Evolutionary conservation across 2,113 vertebrate species (phyloP), one percentile per base, ranked within the genome.

Genomic region (Phrynosoma platyrhinos): DNA sequence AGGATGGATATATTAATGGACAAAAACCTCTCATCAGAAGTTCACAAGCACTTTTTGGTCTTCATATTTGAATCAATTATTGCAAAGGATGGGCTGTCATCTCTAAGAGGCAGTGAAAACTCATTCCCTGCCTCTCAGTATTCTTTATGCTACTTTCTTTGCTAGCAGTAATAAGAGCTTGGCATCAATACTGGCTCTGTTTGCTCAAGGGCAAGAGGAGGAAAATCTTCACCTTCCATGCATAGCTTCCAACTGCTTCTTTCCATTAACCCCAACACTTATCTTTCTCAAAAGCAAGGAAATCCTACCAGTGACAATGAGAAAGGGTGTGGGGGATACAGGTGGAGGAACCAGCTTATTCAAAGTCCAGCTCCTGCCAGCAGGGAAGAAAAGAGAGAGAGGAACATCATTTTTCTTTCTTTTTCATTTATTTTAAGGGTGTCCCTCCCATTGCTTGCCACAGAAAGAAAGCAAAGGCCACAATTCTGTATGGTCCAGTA

Each of bases 71-170:
- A 78, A 86, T 79, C 68, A 69, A 42, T 86, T 79, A 86, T 68
- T 79, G 32, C 47, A 58, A 68, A 79, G 10, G 75, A 84, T 88
- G 82, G 64, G 42, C 83, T 87, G 92, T 94, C 92, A 90, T 71
- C 86, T 93, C 92, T 30, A 72, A 27, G 25, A 36, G 25, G 53
- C n/a, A 62, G 23, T 85, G 55, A 79, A 58, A 79, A n/a, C 62
- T 86, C 62, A 68, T 18, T 68, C 27, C 58, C 40, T 85, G 27
- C 32, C 9, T 77, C 13, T 66, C 64, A 30, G 52, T 32, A 52
- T 79, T 9, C 75, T 62, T 23, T 32, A 32, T 86, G 20, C 4
- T 47, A 47, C 3, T 77, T 77, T 77, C n/a, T 76, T 76, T 62
- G 30, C 69, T 58, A 20, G n/a, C 74, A 75, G 68, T 1, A 25